Base-by-base conservation (phyloP, 92 coral and sea anemone genomes). In the Plumapathes pennacea region DNA sequence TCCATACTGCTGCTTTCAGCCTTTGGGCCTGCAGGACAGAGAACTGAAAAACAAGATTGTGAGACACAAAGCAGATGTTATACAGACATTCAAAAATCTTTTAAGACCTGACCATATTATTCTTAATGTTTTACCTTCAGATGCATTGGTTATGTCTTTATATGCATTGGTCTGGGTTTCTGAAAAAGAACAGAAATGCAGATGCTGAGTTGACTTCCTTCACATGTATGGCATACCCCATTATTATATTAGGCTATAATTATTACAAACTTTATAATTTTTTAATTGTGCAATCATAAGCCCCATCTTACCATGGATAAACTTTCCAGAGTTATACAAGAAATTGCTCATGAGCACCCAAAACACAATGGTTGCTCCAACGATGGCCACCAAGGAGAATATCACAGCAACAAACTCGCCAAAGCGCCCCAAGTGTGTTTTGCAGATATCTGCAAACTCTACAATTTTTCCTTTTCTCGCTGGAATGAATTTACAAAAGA, bases 271-370 rank as follows among this genome's bases (percentile, higher is more conserved):
- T n/a, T n/a, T n/a, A n/a, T n/a, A n/a, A n/a, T n/a, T n/a, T n/a
- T n/a, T n/a, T n/a, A n/a, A n/a, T n/a, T n/a, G n/a, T n/a, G n/a
- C n/a, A n/a, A n/a, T n/a, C n/a, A n/a, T n/a, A n/a, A n/a, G n/a
- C n/a, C n/a, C n/a, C n/a, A 10, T 22, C 64, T 32, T 64, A 92
- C 98, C 96, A 22, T 84, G 85, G 40, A 92, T 88, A 70, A 76
- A 92, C 19, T 62, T 76, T 47, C 98, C 98, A 72, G 90, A 76
- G 46, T 92, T 83, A 50, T 65, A 92, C 41, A 92, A 64, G 45
- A 92, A 92, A 37, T 77, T 92, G 34, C 94, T 83, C 98, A 92
- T 92, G 10, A 92, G 70, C 27, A 92, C 98, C 85, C 88, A 92
- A 54, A 64, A 92, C 25, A 92, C 96, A 36, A 92, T 81, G 3